These are phyloP conservation scores for Morinoia aosen DNA, from an alignment of 2,888 invertebrate genomes.

Conservation along the genomic window DNA sequence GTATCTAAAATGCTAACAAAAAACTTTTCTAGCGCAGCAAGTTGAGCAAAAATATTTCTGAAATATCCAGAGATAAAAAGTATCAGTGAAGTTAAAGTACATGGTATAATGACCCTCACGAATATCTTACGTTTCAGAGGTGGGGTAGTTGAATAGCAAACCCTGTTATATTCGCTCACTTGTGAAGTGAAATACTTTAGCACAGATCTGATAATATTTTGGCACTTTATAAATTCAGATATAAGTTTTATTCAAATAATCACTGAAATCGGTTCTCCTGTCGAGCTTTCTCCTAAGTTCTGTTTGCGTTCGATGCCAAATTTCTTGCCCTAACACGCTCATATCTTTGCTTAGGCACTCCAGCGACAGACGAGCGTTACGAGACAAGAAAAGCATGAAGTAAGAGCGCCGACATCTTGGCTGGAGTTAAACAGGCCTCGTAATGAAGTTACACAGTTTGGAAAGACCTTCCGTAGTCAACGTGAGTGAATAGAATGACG, in stretches of 20 bases:
- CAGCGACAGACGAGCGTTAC: not conserved
- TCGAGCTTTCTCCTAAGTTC: not conserved
- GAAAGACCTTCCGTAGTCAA: slow-evolving; percentile 38
- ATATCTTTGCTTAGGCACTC: not conserved
- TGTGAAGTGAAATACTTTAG: not conserved
- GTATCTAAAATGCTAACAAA: not conserved
- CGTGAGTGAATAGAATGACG: slow-evolving; percentile 37
- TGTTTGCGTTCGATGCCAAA: not conserved
- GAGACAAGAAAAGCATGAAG: not conserved
- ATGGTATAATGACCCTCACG: not conserved
- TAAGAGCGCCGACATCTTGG: not conserved
- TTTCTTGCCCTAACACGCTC: not conserved
- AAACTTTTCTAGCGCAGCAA: not conserved
- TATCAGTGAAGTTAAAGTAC: not conserved
- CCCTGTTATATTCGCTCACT: not conserved
- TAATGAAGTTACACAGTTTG: slow-evolving; percentile 24
- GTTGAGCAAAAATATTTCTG: not conserved
- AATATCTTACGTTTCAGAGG: not conserved
- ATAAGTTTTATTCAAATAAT: not conserved
- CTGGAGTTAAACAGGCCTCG: not conserved
- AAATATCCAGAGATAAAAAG: not conserved
- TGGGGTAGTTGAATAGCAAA: not conserved
- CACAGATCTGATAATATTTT: not conserved
- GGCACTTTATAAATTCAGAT: no score
- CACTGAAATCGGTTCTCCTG: not conserved